Base-by-base conservation (phyloP, 2,797 vertebrate species). In the Acomys russatus region DNA sequence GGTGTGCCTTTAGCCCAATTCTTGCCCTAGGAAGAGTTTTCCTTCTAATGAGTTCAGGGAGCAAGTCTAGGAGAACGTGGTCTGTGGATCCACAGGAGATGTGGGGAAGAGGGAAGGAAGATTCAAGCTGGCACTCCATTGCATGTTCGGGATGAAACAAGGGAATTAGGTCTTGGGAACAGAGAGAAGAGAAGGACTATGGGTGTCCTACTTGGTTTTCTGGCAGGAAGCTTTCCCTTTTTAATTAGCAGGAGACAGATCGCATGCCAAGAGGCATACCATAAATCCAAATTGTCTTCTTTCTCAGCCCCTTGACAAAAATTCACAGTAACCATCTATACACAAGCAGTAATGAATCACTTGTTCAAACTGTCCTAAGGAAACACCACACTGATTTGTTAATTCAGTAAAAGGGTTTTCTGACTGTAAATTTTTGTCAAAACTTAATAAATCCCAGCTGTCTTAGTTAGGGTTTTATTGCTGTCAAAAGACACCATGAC, bases 271-370 rank as follows among this genome's bases (percentile, higher is more conserved):
- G 74, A 95, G 88, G 88, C 63, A 95, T 23, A 28, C 30, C 49
- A 92, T 88, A 94, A 96, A 96, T 96, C 73, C 89, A 95, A 94
- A 96, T 97, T 85, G 91, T 66, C 61, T 94, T 91, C 83, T 76
- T 82, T 92, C 64, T 87, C 74, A 70, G 70, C 44, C 77, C 79
- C 84, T 63, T 78, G n/a, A 84, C 88, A 51, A 44, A 92, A 92
- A 76, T 77, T 66, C 56, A 74, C 3, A 22, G 35, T 59, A 87
- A 94, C 86, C 70, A 85, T 95, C 84, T 35, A 74, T 22, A 64
- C n/a, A 85, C 76, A 63, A 54, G 82, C 73, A 83, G 38, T 64
- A 91, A 96, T 76, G 56, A 38, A 25, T 71, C 78, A 70, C 25
- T 30, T 35, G 76, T 23, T 79, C 35, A 73, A 92, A 59, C 3